phyloP scores from a whole-genome alignment of 2,113 vertebrate species.

The Lanius ludovicianus region DNA sequence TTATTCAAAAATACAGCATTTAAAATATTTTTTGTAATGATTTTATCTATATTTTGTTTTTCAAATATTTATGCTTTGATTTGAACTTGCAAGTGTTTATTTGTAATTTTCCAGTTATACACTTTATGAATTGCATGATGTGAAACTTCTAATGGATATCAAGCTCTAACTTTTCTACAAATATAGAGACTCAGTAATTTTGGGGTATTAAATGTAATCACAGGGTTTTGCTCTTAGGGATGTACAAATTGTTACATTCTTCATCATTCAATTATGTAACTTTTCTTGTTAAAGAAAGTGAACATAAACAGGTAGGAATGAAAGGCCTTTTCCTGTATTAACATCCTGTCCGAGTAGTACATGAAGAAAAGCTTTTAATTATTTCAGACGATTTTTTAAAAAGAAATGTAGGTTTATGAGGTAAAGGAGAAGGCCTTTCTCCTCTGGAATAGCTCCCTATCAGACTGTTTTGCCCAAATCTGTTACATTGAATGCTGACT shows the following conservation, averaged over 20 bases:
- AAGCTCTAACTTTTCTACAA: neutral
- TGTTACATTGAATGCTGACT: neutral
- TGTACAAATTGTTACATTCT: neutral
- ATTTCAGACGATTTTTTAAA: neutral
- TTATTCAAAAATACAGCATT: neutral
- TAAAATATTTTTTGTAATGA: neutral
- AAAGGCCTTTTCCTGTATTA: neutral
- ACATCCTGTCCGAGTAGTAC: accelerated
- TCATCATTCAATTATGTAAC: neutral
- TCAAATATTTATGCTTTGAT: neutral
- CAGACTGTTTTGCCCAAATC: neutral
- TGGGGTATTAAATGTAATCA: neutral
- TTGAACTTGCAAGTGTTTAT: neutral
- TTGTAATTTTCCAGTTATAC: neutral
- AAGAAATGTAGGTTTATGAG: neutral
- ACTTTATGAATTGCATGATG: neutral
- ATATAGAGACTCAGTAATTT: neutral
- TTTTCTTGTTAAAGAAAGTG: neutral
- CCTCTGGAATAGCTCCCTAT: neutral
- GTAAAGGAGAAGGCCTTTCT: neutral
- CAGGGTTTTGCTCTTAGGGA: neutral
- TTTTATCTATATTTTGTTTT: neutral
- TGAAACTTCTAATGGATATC: neutral
- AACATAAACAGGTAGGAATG: neutral
- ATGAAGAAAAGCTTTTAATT: neutral